Evolutionary conservation across 2,797 vertebrate genomes (phyloP), one percentile per base, ranked within the genome.

Genomic region (Pristis pectinata): DNA sequence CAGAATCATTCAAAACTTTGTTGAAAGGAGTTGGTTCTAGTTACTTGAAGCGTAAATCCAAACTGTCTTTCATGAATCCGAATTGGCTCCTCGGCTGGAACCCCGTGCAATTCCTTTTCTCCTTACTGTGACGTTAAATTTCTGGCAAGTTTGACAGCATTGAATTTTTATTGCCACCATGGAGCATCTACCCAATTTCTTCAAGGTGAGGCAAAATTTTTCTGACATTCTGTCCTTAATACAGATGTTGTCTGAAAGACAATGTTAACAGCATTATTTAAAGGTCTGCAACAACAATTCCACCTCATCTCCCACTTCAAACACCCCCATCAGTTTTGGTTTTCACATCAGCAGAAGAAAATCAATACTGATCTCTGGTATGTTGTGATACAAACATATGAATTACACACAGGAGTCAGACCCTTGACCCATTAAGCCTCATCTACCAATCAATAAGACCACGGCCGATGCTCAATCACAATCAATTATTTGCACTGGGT

Each of bases 181-280:
- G 1, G 95, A 95, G 67, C 97, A 98, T 95, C 96, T 97, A 91
- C 96, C 97, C 94, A 98, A 96, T 95, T 94, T 92, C 95, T 96
- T 97, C 94, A 98, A 96, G 53, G 96, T 97, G 95, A 95, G 96
- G 95, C 97, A 98, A 96, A 98, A 98, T 94, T 95, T 96, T 92
- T 95, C 27, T 0, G 97, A 97, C 59, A 98, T 95, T 0, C 96
- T 97, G 96, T 98, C 97, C 95, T 96, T 97, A 85, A 72, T 96
- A 95, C 97, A 98, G 82, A 10, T 72, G 83, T 93, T 70, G 44
- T 61, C 94, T 95, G 94, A 53, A 79, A 95, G 44, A 79, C 37
- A 85, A 91, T 24, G 2, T 91, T 67, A 11, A 1, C n/a, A 91
- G 2, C 67, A 87, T 91, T 67, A 67, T 37, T 9, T 7, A 34